Base-by-base conservation (phyloP, 2,797 vertebrate species). In the Mormyrus hasselquistii region DNA sequence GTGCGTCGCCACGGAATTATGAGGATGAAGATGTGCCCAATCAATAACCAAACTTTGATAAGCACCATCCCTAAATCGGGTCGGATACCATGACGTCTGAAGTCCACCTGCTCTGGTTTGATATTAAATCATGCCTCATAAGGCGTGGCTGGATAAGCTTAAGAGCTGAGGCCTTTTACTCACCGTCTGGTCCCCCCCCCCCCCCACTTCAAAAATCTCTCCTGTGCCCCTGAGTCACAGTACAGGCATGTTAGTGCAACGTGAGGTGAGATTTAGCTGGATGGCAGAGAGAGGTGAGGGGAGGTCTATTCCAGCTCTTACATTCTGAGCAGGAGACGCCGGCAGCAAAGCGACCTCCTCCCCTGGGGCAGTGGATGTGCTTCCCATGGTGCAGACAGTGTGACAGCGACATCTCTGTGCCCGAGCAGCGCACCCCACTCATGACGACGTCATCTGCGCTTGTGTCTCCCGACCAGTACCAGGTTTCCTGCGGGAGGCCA, bases 381-480 rank as follows among this genome's bases (percentile, higher is more conserved):
- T 96, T 92, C 0, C 97, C 97, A 0, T 99, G 97, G 10, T 98
- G 98, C 0, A 95, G 96, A 91, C 99, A 99, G 93, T 99, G 98
- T 0, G 96, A 93, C 92, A 99, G 95, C 19, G 97, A 97, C 93
- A 99, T 95, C 95, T 99, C 99, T 0, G 97, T 97, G n/a, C 98
- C 98, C 0, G 98, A 99, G 89, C 99, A 99, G 91, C 97, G 97
- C 84, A 99, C 97, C 0, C 98, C 98, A 0, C 98, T 99, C 97
- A 99, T 96, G 84, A 98, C 92, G 4, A 99, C 95, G 0, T 87
- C 92, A 59, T 98, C 95, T 0, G 95, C 90, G 0, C 93, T 92
- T 9, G 91, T 1, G 0, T 98, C 95, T 19, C 97, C 97, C 0
- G 96, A 93, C 98, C 98, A 99, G 93, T 99, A 99, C 97, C 97